Percentiles rank a stretch among this genome's conserved stretches.
These are phyloP conservation scores for Xiphophorus couchianus DNA, from an alignment of 2,113 vertebrate genomes.

Conservation along the genomic window DNA sequence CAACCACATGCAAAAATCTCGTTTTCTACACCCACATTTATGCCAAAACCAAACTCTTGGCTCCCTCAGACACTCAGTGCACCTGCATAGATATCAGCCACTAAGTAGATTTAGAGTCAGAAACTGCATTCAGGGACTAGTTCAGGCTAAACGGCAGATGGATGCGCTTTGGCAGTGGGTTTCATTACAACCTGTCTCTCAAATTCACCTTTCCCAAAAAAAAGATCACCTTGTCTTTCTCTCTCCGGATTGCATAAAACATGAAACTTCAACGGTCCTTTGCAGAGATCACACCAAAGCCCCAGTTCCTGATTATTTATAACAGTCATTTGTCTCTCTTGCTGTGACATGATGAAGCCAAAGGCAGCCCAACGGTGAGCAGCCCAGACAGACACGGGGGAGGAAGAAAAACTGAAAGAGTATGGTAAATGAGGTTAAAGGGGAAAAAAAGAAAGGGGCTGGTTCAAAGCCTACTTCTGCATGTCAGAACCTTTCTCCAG, in stretches of 20 bases:
- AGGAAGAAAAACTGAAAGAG: constrained; percentile 18
- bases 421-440: constrained; percentile 64
- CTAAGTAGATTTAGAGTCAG: constrained; percentile 2
- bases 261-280: constrained; percentile 18
- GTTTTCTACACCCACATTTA: neutral
- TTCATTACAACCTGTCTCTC: constrained; percentile 5
- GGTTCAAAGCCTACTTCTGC: constrained; percentile 59
- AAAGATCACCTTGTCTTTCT: constrained; percentile 13
- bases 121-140: constrained; percentile 10
- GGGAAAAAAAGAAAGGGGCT: constrained; percentile 49
- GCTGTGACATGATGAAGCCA: constrained; percentile 41
- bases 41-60: constrained; percentile 6
- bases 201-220: constrained; percentile 29
- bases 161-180: constrained; percentile 5
- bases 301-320: constrained; percentile 41
- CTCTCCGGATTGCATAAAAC: constrained; percentile 24
- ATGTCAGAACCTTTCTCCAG: constrained; percentile 61
- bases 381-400: constrained; percentile 19
- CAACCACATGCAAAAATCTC: neutral
- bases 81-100: constrained; percentile 8
- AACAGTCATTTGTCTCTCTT: constrained; percentile 51
- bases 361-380: constrained; percentile 25
- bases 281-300: constrained; percentile 45
- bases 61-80: neutral
- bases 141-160: constrained; percentile 10